Conservation (phyloP, 2,797 vertebrate genomes). For the Characodon lateralis region DNA sequence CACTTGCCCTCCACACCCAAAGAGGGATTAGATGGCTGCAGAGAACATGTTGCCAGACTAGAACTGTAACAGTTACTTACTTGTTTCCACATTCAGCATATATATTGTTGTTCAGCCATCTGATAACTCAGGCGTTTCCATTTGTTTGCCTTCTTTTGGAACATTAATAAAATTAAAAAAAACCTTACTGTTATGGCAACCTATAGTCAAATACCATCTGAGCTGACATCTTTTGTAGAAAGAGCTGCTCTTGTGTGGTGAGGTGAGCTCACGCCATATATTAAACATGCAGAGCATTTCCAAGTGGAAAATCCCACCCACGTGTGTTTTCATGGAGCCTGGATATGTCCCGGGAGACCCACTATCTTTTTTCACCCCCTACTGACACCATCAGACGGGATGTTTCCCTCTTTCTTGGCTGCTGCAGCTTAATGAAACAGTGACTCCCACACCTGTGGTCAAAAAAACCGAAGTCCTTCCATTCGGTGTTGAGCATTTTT, state of each 20-base stretch:
- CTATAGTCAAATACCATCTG: slow-evolving; percentile 15
- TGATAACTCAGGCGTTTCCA: slow-evolving; percentile 9
- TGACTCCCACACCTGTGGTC: slow-evolving; percentile 58
- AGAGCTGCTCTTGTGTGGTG: slow-evolving; percentile 40
- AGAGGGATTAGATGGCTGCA: slow-evolving; percentile 9
- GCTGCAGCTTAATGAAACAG: slow-evolving; percentile 36
- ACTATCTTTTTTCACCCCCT: slow-evolving; percentile 55
- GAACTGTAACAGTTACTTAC: slow-evolving; percentile 18
- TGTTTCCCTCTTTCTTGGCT: slow-evolving; percentile 54
- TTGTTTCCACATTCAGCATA: neutral
- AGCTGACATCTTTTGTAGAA: slow-evolving; percentile 52
- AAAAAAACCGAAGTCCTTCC: slow-evolving; percentile 69
- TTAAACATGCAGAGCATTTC: slow-evolving; percentile 50
- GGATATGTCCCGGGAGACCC: slow-evolving; percentile 48
- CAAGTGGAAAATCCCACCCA: slow-evolving; percentile 72
- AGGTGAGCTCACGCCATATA: slow-evolving; percentile 36
- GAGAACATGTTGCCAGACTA: slow-evolving; percentile 4
- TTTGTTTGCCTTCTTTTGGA: slow-evolving; percentile 27
- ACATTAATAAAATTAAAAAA: slow-evolving; percentile 16
- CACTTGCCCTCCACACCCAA: slow-evolving; percentile 52
- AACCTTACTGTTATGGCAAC: slow-evolving; percentile 14
- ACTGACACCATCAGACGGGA: slow-evolving; percentile 50
- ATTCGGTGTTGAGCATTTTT: slow-evolving; percentile 66
- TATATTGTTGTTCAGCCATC: neutral
- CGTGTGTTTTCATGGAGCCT: slow-evolving; percentile 30